Percentiles rank a stretch among this genome's conserved stretches.
Conservation (phyloP, 2,797 vertebrate genomes). For the Acrossocheilus wenchowensis region DNA sequence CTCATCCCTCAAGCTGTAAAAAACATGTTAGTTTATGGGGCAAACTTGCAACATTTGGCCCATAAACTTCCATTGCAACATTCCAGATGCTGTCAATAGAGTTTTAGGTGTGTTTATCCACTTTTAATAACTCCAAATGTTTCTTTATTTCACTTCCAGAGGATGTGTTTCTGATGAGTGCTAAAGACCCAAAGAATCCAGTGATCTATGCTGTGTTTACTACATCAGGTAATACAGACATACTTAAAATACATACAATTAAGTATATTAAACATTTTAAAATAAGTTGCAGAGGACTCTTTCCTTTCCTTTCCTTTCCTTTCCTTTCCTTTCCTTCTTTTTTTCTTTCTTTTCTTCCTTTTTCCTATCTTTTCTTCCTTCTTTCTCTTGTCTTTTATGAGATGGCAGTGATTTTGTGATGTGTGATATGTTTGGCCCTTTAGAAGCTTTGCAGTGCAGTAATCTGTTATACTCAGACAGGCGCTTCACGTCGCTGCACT, state of each 20-base stretch:
- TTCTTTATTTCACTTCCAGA: constrained; percentile 59
- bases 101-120: neutral
- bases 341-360: constrained; percentile 25
- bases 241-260: neutral
- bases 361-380: constrained; percentile 51
- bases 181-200: constrained; percentile 97
- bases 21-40: neutral
- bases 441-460: constrained; percentile 47
- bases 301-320: constrained; percentile 36
- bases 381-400: constrained; percentile 42
- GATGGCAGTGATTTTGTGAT: constrained; percentile 25
- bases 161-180: constrained; percentile 91
- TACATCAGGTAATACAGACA: constrained; percentile 87
- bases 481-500: constrained; percentile 23
- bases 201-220: constrained; percentile 95
- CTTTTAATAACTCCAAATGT: neutral
- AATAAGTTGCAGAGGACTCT: neutral
- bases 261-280: neutral
- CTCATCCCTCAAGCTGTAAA: neutral
- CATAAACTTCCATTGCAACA: constrained; percentile 5
- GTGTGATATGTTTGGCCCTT: constrained; percentile 18
- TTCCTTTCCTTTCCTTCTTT: constrained; percentile 42
- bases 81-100: neutral
- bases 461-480: constrained; percentile 71
- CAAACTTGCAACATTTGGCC: constrained; percentile 1